These are phyloP conservation scores for Nymphalis polychloros DNA, from an alignment of 2,888 invertebrate genomes.

Conservation along the genomic window DNA sequence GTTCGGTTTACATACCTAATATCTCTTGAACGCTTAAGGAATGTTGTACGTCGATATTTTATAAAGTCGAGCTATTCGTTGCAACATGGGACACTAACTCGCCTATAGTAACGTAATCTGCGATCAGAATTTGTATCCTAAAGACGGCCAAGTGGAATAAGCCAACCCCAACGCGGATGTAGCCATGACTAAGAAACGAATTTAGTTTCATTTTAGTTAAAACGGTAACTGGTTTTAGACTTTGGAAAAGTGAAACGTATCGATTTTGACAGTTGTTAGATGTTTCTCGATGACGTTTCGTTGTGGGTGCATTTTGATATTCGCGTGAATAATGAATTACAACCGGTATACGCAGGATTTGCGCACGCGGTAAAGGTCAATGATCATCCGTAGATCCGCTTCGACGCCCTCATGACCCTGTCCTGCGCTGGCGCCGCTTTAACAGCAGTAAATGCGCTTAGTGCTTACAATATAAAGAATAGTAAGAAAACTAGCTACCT, in stretches of 20 bases:
- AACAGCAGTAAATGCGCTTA: constrained; percentile 53
- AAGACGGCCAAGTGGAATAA: constrained; percentile 23
- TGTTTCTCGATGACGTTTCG: constrained; percentile 29
- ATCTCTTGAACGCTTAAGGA: constrained; percentile 29
- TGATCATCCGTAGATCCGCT: constrained; percentile 81
- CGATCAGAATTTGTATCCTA: constrained; percentile 40
- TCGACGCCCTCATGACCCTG: constrained; percentile 79
- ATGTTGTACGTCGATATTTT: constrained; percentile 25
- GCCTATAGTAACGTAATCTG: constrained; percentile 41
- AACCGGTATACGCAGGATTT: constrained; percentile 69
- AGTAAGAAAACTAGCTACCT: neutral
- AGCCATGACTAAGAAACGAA: constrained; percentile 46
- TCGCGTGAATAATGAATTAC: constrained; percentile 66
- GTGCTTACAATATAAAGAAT: constrained; percentile 50
- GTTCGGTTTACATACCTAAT: constrained; percentile 28
- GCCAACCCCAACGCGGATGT: constrained; percentile 35
- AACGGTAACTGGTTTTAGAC: constrained; percentile 43
- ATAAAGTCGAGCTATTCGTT: constrained; percentile 22
- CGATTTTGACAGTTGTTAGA: constrained; percentile 12
- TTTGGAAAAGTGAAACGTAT: constrained; percentile 28
- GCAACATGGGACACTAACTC: constrained; percentile 26
- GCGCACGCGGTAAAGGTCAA: constrained; percentile 79
- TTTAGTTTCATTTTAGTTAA: constrained; percentile 45
- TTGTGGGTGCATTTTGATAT: constrained; percentile 41
- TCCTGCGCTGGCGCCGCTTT: constrained; percentile 62